phyloP scores from a whole-genome alignment of 2,797 vertebrate genomes.

The Pangasius krempfi region DNA sequence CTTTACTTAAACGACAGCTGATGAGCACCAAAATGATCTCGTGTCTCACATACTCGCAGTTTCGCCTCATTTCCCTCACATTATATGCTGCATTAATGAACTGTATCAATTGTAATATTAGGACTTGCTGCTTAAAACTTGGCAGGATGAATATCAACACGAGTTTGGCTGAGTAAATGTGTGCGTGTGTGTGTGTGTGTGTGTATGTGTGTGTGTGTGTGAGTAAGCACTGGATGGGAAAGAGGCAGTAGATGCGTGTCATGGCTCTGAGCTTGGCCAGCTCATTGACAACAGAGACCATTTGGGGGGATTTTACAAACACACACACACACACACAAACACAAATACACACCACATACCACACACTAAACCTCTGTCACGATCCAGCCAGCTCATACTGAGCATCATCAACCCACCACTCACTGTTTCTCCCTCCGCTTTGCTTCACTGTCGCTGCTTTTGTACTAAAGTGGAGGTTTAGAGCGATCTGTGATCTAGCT shows the following conservation, averaged over 20 bases:
- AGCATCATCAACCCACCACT: constrained; percentile 46
- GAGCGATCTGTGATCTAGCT: neutral
- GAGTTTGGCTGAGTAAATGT: constrained; percentile 35
- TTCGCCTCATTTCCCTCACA: neutral
- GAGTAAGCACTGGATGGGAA: constrained; percentile 84
- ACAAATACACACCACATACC: constrained; percentile 33
- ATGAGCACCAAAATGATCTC: neutral
- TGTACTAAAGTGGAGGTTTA: neutral
- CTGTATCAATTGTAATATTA: constrained; percentile 19
- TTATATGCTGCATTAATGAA: neutral
- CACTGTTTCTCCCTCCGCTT: constrained; percentile 36
- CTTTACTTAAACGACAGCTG: neutral
- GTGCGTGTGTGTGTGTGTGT: constrained; percentile 47
- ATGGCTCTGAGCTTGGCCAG: constrained; percentile 74
- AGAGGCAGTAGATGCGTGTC: constrained; percentile 77
- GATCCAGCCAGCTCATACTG: constrained; percentile 43
- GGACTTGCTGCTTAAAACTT: constrained; percentile 22
- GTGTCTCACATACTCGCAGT: neutral
- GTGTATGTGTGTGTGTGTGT: constrained; percentile 56
- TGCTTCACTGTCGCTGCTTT: neutral
- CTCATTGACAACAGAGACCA: constrained; percentile 76
- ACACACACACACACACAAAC: constrained; percentile 21
- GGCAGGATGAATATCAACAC: constrained; percentile 36
- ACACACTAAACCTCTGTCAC: constrained; percentile 48
- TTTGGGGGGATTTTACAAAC: constrained; percentile 69